A percentile compares a stretch with the other conserved stretches of the same genome.
Conservation (phyloP, 2,113 vertebrate species). For the Peromyscus leucopus region DNA sequence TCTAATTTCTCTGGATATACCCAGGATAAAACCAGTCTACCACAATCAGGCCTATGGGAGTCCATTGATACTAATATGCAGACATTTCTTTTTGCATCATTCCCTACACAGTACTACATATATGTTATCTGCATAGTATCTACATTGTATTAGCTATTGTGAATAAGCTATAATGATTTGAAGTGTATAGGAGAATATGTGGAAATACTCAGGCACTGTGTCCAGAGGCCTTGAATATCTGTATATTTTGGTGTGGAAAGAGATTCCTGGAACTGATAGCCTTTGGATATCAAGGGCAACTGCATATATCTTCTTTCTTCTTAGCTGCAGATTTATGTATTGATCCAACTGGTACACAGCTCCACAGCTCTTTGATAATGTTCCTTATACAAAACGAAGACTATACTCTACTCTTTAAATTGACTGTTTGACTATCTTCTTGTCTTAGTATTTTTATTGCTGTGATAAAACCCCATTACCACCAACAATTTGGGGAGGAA, state of each 20-base stretch:
- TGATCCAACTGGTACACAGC: neutral
- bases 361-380: neutral
- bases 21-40: neutral
- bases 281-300: neutral
- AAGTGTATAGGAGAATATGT: neutral
- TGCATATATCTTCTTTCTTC: neutral
- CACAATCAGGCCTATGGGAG: neutral
- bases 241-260: neutral
- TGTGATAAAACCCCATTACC: neutral
- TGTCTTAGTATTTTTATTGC: neutral
- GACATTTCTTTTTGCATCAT: neutral
- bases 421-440: constrained; percentile 22
- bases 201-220: neutral
- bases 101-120: neutral
- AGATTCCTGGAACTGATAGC: neutral
- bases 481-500: neutral
- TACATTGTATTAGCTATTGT: neutral
- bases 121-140: neutral
- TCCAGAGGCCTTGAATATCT: neutral
- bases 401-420: neutral
- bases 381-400: constrained; percentile 26
- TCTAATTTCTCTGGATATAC: neutral
- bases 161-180: neutral
- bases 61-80: neutral
- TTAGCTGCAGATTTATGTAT: neutral